Evolutionary conservation across 1,140 invertebrate species (phyloP), one percentile per base, ranked within the genome.

Genomic region (Philopotamus ludificatus): DNA sequence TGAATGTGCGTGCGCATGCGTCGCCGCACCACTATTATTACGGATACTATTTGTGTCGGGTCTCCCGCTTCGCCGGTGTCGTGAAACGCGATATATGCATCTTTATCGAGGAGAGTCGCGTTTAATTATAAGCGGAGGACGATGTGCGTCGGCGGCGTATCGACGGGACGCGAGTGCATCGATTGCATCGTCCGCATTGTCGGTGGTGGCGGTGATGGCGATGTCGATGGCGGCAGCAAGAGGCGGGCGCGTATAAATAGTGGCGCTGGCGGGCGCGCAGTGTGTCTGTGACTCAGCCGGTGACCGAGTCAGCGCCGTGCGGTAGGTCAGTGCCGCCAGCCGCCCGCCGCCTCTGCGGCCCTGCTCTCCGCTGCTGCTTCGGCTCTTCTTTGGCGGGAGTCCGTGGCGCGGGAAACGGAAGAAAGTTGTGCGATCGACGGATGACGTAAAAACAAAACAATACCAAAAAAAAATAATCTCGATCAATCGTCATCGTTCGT

Each of bases 231-330:
- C 39, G 28, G 7, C 55, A 41, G 16, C 23, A 12, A 3, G 23
- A 9, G 50, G 64, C 18, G 54, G 34, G 45, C 28, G 59, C 23
- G 42, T 15, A 26, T 12, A 18, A 54, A 57, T 34, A 62, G 61
- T 18, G 61, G 55, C 9, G 66, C 23, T 54, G 28, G 49, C 60
- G 66, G 54, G 21, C n/a, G 58, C 9, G 63, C 50, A 65, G 49
- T 62, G 54, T 65, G 63, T 66, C 57, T 65, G 68, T 60, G 60
- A 67, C 50, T 66, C 60, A 70, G 64, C 64, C 68, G 68, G 68
- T 70, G 60, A 70, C 67, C 67, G 67, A 69, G 67, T 70, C 58
- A 70, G 41, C 21, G 16, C 63, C 34, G 60, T 66, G 61, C 60
- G 68, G 64, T 62, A 70, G 68, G 64, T 66, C 64, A 70, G 67